These are phyloP conservation scores for Noctuana brunneofusca DNA, from an alignment of 2,888 invertebrate genomes.

Conservation along the genomic window DNA sequence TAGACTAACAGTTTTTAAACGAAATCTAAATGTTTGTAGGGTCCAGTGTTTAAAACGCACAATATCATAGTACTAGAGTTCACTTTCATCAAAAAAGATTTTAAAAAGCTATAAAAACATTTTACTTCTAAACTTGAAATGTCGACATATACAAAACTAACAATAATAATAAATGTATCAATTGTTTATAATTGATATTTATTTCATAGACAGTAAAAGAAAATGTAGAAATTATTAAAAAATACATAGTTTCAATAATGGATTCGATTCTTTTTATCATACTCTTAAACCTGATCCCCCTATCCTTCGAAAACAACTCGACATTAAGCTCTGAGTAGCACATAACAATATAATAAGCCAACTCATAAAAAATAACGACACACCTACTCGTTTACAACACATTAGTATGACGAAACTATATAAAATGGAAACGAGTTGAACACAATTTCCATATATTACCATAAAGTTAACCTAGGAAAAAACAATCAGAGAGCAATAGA, in stretches of 20 bases:
- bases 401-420: conserved; percentile 45
- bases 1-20: conserved; percentile 77
- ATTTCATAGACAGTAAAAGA: conserved; percentile 79
- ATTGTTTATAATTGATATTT: conserved; percentile 81
- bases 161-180: conserved; percentile 77
- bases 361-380: conserved; percentile 37
- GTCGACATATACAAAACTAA: conserved; percentile 78
- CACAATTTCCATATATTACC: conserved; percentile 60
- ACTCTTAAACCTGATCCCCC: conserved; percentile 38
- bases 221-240: conserved; percentile 79
- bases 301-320: conserved; percentile 29
- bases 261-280: conserved; percentile 59
- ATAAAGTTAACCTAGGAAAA: conserved; percentile 56
- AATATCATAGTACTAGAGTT: conserved; percentile 79
- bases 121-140: conserved; percentile 74
- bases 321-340: conserved; percentile 9
- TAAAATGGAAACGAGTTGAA: conserved; percentile 54
- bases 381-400: conserved; percentile 42
- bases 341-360: too few relatives aligned
- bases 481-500: conserved; percentile 55
- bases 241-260: conserved; percentile 81
- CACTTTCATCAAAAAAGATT: conserved; percentile 74
- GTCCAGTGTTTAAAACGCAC: conserved; percentile 82
- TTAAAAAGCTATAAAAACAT: conserved; percentile 69
- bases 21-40: conserved; percentile 82